Conservation (phyloP, 2,797 vertebrate species). For the Mormyrus hasselquistii region DNA sequence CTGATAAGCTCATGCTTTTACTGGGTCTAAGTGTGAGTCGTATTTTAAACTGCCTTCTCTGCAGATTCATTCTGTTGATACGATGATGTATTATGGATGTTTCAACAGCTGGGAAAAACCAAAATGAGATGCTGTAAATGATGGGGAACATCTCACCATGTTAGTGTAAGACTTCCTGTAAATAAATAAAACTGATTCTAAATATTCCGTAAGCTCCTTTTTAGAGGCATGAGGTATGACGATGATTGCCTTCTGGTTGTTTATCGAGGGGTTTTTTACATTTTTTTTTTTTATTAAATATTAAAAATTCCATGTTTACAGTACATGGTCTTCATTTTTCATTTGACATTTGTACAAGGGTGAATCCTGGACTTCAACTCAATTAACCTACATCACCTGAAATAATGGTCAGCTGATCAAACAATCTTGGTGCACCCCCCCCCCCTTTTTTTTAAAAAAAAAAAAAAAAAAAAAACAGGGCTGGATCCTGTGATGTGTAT, state of each 20-base stretch:
- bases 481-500: background rate
- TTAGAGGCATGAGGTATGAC: background rate
- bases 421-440: background rate
- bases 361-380: background rate
- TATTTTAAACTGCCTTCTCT: background rate
- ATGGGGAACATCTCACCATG: background rate
- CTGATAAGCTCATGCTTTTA: background rate
- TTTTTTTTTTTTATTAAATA: background rate
- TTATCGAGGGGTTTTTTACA: background rate
- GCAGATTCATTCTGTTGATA: slow-evolving; percentile 32
- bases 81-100: slow-evolving; percentile 40
- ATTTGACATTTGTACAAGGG: background rate
- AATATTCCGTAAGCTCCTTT: background rate
- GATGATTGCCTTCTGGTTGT: background rate
- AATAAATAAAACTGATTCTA: slow-evolving; percentile 1
- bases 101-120: slow-evolving; percentile 46
- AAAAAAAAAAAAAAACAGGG: too few species aligned
- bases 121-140: slow-evolving; percentile 29
- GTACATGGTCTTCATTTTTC: background rate
- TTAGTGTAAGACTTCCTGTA: background rate
- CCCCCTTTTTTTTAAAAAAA: background rate
- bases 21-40: background rate
- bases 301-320: background rate
- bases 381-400: background rate
- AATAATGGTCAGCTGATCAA: background rate